Evolutionary conservation across 2,888 invertebrate species (phyloP).

Genomic region (Xanthostigma xanthostigma): DNA sequence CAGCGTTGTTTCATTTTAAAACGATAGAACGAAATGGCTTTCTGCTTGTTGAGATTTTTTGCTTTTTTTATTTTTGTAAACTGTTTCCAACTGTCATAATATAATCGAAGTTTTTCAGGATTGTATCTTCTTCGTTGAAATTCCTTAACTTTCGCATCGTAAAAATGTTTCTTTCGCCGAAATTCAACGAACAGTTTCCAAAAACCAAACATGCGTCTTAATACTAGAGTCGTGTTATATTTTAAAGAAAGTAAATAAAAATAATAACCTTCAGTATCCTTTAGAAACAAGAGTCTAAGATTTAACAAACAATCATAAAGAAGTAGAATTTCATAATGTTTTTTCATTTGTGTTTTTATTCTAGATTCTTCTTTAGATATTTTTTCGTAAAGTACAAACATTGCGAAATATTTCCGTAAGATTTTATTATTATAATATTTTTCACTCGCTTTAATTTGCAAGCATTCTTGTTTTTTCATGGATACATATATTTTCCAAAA

Average conservation of each 20-base stretch:
- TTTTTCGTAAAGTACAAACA: constrained; percentile 5
- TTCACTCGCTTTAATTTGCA: not conserved
- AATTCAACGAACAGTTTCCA: constrained; percentile 12
- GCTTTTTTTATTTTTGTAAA: constrained; percentile 6
- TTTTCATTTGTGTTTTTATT: constrained; percentile 3
- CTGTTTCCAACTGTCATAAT: constrained; percentile 17
- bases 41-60: constrained; percentile 1
- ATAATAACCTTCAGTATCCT: no score
- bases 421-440: not conserved
- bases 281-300: no score
- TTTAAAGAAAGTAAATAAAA: no score
- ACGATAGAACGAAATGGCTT: constrained; percentile 4
- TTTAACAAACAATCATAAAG: no score
- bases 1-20: constrained; percentile 6
- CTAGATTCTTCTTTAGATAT: constrained; percentile 2
- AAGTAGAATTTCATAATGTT: not conserved
- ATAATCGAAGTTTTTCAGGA: constrained; percentile 12
- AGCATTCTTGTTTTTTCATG: not conserved
- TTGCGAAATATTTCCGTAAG: constrained; percentile 7
- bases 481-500: not conserved
- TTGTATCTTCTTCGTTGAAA: constrained; percentile 17
- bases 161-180: constrained; percentile 11
- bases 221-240: not conserved
- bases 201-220: not conserved
- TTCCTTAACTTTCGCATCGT: constrained; percentile 11